Evolutionary conservation across 2,113 vertebrate species (phyloP).

Genomic region (Bolborhynchus lineola): DNA sequence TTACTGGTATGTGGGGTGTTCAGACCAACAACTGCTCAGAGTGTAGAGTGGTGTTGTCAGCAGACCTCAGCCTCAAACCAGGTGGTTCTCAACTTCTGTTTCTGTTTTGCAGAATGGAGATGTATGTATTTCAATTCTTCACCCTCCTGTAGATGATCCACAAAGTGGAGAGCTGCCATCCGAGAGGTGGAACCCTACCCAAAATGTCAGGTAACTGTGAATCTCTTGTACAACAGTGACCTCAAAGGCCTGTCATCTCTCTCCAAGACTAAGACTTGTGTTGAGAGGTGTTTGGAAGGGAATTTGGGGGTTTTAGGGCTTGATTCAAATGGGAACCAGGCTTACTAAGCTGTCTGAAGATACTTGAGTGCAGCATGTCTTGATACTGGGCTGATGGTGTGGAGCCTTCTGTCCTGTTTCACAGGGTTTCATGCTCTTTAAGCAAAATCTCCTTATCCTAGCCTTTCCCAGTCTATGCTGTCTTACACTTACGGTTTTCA

Average conservation of each 20-base stretch:
- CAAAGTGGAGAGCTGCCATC: constrained; percentile 98
- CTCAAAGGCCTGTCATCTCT: background rate
- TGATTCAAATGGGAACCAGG: background rate
- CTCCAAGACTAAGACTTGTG: background rate
- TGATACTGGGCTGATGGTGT: background rate
- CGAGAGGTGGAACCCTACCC: constrained; percentile 98
- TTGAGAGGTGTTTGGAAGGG: background rate
- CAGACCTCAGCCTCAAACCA: background rate
- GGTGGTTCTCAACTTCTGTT: background rate
- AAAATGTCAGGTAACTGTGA: constrained; percentile 91
- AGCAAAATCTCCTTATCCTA: background rate
- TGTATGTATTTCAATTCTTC: constrained; percentile 98
- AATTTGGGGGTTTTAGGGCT: background rate
- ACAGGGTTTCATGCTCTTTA: background rate
- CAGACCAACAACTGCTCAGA: background rate
- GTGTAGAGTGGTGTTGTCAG: background rate
- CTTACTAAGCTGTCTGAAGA: background rate
- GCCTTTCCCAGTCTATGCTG: background rate
- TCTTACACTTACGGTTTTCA: background rate
- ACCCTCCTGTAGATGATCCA: constrained; percentile 96
- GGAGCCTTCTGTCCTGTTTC: background rate
- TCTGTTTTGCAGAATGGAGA: constrained; percentile 90
- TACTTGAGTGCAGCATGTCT: background rate
- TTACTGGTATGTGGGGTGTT: background rate
- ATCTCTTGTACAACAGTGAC: background rate